Base-by-base conservation (phyloP, 2,888 invertebrate species). In the Eupithecia vulgata region DNA sequence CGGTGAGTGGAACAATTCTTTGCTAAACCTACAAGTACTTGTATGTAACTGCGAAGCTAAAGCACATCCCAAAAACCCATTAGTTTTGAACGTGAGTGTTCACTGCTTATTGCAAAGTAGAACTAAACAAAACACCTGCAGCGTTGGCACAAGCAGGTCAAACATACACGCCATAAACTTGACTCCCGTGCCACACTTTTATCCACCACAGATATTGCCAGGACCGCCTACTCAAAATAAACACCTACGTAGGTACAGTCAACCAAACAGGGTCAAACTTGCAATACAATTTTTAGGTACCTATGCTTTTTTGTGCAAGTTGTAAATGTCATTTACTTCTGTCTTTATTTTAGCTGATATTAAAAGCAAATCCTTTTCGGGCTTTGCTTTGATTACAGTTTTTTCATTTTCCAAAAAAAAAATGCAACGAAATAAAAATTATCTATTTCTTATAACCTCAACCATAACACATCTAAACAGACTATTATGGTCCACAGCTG, bases 101-200 rank as follows among this genome's bases (percentile, higher is more conserved):
- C 61, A 30, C 30, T 61, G 34, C 61, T 61, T 61, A 34, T 61
- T 61, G 61, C 61, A 17, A 40, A 59, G 66, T 74, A 66, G 48
- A 68, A 52, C 48, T 21, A 52, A n/a, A 57, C 57, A 57, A 25
- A 25, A 42, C 70, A 66, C 57, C 69, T 70, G 69, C 17, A 68
- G 69, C 13, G 30, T 67, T 67, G 67, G 30, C 65, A 67, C n/a
- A 65, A 69, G 45, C 74, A 52, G 74, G 74, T 74, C 72, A 76
- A 73, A 68, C 71, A 64, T 71, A 73, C 70, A 69, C 64, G 48
- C 68, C 75, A 79, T 80, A 82, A 82, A 83, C 82, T 82, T 81
- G 82, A 74, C 81, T 79, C 79, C 80, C 75, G 83, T 87, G 87
- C 85, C 89, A 88, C 82, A 87, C 85, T 88, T 88, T 79, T 69